Base-by-base conservation (phyloP, 2,113 vertebrate species). In the Mormyrus iriodes region DNA sequence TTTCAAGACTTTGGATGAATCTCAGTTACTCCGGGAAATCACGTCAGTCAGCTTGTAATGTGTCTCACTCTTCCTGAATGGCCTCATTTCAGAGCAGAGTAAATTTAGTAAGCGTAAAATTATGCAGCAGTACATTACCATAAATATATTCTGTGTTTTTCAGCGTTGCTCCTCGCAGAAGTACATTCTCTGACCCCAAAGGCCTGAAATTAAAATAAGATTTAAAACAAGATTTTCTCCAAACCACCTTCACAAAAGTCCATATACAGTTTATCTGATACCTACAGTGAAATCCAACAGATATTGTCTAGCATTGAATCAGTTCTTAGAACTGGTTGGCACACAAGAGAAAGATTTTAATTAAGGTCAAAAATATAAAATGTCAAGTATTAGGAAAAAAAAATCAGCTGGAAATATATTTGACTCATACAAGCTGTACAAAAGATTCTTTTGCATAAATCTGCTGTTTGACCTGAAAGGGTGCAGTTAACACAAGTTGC, bases 131-230 rank as follows among this genome's bases (percentile, higher is more conserved):
- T 61, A 46, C 55, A 87, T 97, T 97, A 99, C 98, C 98, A 1
- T 98, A 99, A 55, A 99, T 96, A 91, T 95, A 95, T 91, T 97
- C 95, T 0, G 98, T 99, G 94, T 99, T 99, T 93, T 99, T 99
- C 52, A 99, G 95, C 0, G 97, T 98, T 89, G 98, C 98, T 93
- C 98, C 98, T 93, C 98, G 94, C 24, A 99, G 97, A 91, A 99
- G 97, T 93, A 99, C 89, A 94, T 99, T 99, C 93, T 99, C 98
- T 0, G 98, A 97, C 91, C 97, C 98, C 88, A 99, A 92, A 0
- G 98, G 97, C 94, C 98, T 99, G 93, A 17, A 85, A 61, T 61
- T 24, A 46, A 42, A 87, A 85, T 44, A 85, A 31, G 61, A 69
- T 69, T n/a, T 27, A 65, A 65, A 27, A 84, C 13, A 84, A 55